These are phyloP conservation scores for Stenotaenia linearis DNA, from an alignment of 2,888 invertebrate genomes.

Conservation along the genomic window DNA sequence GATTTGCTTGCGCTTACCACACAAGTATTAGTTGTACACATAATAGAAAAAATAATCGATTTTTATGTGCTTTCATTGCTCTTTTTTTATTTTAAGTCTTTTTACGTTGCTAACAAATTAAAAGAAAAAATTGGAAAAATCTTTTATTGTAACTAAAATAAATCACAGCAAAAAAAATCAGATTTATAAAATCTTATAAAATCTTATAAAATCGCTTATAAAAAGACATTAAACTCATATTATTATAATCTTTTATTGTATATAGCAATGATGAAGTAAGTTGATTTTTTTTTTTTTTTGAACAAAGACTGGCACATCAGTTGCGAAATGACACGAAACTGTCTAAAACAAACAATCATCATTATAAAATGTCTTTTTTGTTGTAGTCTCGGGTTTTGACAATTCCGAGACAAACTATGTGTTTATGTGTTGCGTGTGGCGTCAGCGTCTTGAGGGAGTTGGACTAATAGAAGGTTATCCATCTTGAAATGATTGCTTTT, in stretches of 20 bases:
- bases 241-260: no score
- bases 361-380: background rate
- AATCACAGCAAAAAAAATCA: no score
- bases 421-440: slow-evolving; percentile 26
- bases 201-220: no score
- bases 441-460: slow-evolving; percentile 24
- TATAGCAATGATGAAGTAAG: no score
- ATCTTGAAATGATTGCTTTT: slow-evolving; percentile 16
- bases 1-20: background rate
- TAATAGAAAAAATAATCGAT: background rate
- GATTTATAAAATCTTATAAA: no score
- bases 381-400: slow-evolving; percentile 8
- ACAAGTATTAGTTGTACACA: background rate
- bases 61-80: background rate
- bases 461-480: slow-evolving; percentile 19
- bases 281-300: no score
- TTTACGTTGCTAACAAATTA: no score
- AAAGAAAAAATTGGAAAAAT: no score
- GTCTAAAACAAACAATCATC: background rate
- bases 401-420: slow-evolving; percentile 14
- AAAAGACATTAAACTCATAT: no score
- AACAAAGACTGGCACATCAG: background rate
- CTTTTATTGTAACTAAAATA: no score
- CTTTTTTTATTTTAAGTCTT: no score
- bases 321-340: background rate